Conservation (phyloP, 2,888 invertebrate genomes). For the Cyclophora punctaria region DNA sequence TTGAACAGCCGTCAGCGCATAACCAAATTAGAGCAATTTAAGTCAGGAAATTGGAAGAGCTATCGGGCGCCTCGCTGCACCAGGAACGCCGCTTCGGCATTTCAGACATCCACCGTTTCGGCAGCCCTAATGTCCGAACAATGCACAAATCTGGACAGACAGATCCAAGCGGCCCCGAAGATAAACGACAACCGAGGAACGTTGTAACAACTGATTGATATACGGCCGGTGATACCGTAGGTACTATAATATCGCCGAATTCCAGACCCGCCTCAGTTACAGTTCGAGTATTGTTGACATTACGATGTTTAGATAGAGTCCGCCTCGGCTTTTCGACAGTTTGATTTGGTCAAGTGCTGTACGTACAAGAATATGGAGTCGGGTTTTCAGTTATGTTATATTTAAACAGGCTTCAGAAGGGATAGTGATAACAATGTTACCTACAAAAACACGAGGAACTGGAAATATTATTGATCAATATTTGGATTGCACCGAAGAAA, state of each 20-base stretch:
- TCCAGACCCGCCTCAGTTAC: conserved; percentile 66
- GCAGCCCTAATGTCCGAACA: conserved; percentile 69
- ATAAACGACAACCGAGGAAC: conserved; percentile 71
- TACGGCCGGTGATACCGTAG: conserved; percentile 65
- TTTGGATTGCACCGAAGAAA: no score
- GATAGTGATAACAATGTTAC: background rate
- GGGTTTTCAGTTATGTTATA: conserved; percentile 10
- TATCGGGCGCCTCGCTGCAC: conserved; percentile 61
- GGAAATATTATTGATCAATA: no score
- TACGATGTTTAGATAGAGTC: conserved; percentile 61
- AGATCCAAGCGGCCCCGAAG: conserved; percentile 65
- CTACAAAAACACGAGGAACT: background rate
- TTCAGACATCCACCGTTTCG: conserved; percentile 29
- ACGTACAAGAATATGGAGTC: conserved; percentile 19
- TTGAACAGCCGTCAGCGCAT: conserved; percentile 63
- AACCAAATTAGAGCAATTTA: conserved; percentile 74
- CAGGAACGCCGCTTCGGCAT: conserved; percentile 2
- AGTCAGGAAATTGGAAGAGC: conserved; percentile 74
- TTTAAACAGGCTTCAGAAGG: conserved; percentile 10
- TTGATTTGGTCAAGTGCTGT: conserved; percentile 40
- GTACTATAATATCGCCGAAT: conserved; percentile 54
- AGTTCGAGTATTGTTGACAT: conserved; percentile 67
- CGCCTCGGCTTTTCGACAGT: conserved; percentile 40
- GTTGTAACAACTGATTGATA: conserved; percentile 74
- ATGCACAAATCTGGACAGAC: conserved; percentile 71